phyloP scores from a whole-genome alignment of 2,113 vertebrate species.

The Jaculus jaculus region DNA sequence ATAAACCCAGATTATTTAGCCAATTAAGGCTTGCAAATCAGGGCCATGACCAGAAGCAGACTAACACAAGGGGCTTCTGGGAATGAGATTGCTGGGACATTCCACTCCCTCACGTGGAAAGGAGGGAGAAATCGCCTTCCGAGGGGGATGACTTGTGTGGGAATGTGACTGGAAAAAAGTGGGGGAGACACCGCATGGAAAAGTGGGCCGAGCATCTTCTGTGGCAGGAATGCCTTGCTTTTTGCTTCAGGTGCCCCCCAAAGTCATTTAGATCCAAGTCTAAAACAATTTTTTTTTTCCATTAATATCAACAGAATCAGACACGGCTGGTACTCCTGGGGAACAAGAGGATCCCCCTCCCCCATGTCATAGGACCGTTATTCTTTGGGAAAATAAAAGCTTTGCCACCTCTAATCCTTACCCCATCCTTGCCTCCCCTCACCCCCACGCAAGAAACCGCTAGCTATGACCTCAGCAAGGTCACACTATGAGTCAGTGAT shows the following conservation, averaged over 20 bases:
- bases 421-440: neutral
- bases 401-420: conserved; percentile 14
- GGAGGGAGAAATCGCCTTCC: neutral
- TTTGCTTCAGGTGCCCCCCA: neutral
- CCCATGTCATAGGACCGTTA: neutral
- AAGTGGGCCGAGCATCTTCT: neutral
- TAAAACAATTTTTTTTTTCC: neutral
- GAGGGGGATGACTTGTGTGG: neutral
- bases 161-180: neutral
- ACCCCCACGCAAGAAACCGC: neutral
- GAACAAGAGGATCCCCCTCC: neutral
- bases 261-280: neutral
- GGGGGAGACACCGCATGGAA: neutral
- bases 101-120: neutral
- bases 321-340: accelerated
- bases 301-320: neutral
- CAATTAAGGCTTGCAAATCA: neutral
- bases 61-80: neutral
- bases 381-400: neutral
- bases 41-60: neutral
- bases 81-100: neutral
- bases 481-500: conserved; percentile 60
- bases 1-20: neutral
- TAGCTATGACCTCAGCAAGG: conserved; percentile 72
- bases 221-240: neutral